These are phyloP conservation scores for Nycticorax nycticorax DNA, from an alignment of 2,113 vertebrate species.

Conservation along the genomic window DNA sequence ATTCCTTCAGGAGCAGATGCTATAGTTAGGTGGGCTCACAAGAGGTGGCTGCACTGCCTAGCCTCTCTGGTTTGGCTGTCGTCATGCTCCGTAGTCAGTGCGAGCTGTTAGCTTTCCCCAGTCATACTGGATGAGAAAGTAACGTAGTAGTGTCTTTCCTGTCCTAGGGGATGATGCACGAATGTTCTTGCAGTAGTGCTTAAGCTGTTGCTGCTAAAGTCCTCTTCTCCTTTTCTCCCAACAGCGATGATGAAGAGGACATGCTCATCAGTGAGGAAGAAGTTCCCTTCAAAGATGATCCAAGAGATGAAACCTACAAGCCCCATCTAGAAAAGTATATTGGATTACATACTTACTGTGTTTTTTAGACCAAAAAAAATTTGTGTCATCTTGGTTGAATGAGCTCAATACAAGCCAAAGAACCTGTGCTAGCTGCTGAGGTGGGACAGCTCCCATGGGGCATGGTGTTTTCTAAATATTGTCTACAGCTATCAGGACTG, in stretches of 20 bases:
- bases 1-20: background rate
- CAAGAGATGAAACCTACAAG: conserved; percentile 83
- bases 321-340: conserved; percentile 85
- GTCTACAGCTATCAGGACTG: background rate
- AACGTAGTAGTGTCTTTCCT: background rate
- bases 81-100: background rate
- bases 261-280: conserved; percentile 85
- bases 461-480: background rate
- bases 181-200: background rate
- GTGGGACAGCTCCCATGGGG: background rate
- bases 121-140: background rate
- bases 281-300: conserved; percentile 85
- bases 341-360: background rate
- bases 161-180: background rate
- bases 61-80: background rate
- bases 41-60: background rate
- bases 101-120: background rate
- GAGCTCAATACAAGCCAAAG: background rate
- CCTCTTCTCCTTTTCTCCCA: background rate
- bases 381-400: background rate
- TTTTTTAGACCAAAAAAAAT: background rate
- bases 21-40: background rate
- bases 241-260: conserved; percentile 79
- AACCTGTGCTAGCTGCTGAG: background rate
- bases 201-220: conserved; percentile 8